Evolutionary conservation across 35 echinoderm and acorn worm species (phyloP), one percentile per base, ranked within the genome.

Genomic region (Chiridota heheva): DNA sequence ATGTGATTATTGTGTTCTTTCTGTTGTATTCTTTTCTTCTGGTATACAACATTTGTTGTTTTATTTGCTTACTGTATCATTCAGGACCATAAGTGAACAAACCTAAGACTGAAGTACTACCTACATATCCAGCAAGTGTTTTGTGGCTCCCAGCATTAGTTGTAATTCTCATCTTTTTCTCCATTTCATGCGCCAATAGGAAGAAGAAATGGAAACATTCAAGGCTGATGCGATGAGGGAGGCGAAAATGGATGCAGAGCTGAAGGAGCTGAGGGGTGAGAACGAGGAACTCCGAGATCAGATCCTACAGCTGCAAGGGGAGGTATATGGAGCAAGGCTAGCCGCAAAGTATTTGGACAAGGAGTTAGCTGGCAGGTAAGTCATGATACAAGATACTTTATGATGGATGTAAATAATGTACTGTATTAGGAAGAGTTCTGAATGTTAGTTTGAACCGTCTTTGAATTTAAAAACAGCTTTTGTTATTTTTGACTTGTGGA

Each of bases 281-380:
- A 97, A 97, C 36, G 70, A 59, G 6, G 89, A 87, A 35, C 56
- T 88, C 37, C 55, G 84, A 30, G 82, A 91, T 10, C 84, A 97
- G 59, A 91, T 97, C 48, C 84, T 97, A 7, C 88, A 84, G 17
- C 71, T 97, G 2, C 93, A 97, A 63, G 93, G 93, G 20, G 93
- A 97, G 73, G 93, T 97, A n/a, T 97, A 97, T 68, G 93, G 93
- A 78, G 89, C 93, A 38, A 87, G 93, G 58, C 84, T 97, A 29
- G 93, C 93, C 37, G 93, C 93, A 46, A 97, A 97, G 61, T 97
- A 97, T 60, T 84, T 97, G n/a, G 93, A 97, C 43, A 97, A 97
- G 62, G 93, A 97, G 82, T 61, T 97, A 41, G 93, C 93, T 34
- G 93, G 93, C 68, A 91, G 93, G 93, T 97, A 63, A 53, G 72